Evolutionary conservation across 2,113 vertebrate genomes (phyloP).

Genomic region (Trogon melanurus): DNA sequence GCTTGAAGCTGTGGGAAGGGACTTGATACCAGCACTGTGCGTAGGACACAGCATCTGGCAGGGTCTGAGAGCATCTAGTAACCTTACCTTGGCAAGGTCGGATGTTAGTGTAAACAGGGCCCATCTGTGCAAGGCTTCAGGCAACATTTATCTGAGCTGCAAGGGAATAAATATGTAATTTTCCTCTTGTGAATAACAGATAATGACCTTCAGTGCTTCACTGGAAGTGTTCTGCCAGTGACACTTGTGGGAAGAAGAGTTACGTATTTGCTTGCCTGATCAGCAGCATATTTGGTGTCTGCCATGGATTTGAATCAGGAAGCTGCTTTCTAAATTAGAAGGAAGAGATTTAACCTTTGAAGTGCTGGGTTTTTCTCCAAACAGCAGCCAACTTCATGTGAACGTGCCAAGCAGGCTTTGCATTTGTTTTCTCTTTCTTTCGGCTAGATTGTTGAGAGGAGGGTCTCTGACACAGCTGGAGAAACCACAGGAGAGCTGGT

Average conservation of each 20-base stretch:
- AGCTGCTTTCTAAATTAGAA: not conserved
- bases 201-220: not conserved
- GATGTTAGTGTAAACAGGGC: not conserved
- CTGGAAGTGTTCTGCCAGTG: not conserved
- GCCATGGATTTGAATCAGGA: not conserved
- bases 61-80: not conserved
- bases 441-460: not conserved
- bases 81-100: not conserved
- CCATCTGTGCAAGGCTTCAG: not conserved
- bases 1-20: not conserved
- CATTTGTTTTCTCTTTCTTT: not conserved
- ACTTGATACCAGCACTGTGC: not conserved
- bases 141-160: not conserved
- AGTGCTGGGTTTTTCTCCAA: not conserved
- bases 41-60: not conserved
- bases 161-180: constrained; percentile 13
- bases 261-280: not conserved
- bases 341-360: not conserved
- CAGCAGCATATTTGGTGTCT: not conserved
- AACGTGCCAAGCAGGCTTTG: not conserved
- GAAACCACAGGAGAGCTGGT: not conserved
- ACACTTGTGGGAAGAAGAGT: not conserved
- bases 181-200: constrained; percentile 38
- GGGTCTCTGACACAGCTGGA: not conserved
- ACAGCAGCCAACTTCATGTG: not conserved